Base-by-base conservation (phyloP, 2,113 vertebrate genomes). In the Aix galericulata region DNA sequence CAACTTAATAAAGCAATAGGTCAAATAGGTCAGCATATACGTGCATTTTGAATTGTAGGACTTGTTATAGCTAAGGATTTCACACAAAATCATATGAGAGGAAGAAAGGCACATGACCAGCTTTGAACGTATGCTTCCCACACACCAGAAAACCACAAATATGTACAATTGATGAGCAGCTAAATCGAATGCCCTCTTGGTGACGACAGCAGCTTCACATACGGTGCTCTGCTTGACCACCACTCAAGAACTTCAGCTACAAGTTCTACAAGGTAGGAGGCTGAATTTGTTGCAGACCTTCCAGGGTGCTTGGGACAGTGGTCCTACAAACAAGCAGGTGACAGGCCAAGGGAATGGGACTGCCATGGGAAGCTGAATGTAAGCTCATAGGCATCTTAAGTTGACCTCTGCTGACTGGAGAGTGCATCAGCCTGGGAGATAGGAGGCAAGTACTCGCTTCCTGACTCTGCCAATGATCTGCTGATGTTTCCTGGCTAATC, bases 11-110 rank as follows among this genome's bases (percentile, higher is more conserved):
- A 69, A 75, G 27, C 36, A 59, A 10, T 8, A 71, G 64, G 13
- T 17, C 16, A 22, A 59, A 10, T 8, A 71, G 64, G 13, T 17
- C 16, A 22, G 42, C 31, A n/a, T 67, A 29, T 27, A 32, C 6
- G 27, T 8, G 7, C 44, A 40, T 73, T 67, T 92, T 83, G 69
- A 66, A 78, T 77, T 44, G 23, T 56, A 59, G 23, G 81, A 50
- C 64, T 83, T 74, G 46, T 78, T 92, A 15, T 31, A 75, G 48
- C 72, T 59, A 50, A 87, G 12, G 63, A 85, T 53, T 93, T 79
- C 46, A 59, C 32, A 79, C n/a, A 85, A 89, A 95, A 88, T 93
- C 85, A 91, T 69, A 82, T 92, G 90, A 96, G 53, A 93, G 58
- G 75, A 93, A 85, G 82, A 91, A 72, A 87, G 78, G 17, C 78